phyloP scores from a whole-genome alignment of 2,797 vertebrate species.

The Sorex maritimensis region DNA sequence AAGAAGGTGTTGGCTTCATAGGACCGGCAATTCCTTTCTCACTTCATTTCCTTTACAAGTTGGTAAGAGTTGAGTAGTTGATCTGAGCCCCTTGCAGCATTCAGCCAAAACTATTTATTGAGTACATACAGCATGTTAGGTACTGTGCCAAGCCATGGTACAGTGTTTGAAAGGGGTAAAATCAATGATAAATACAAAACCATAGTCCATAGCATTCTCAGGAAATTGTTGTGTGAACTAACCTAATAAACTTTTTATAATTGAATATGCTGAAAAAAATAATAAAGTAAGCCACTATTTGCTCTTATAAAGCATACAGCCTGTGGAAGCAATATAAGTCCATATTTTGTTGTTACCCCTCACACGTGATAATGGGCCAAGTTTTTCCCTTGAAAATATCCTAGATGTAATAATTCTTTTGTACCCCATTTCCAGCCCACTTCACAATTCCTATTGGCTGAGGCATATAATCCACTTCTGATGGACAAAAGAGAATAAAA shows the following conservation, averaged over 20 bases:
- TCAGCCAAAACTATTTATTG: constrained; percentile 26
- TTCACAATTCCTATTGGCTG: background rate
- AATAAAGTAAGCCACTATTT: background rate
- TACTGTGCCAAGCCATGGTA: background rate
- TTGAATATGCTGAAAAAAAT: no score
- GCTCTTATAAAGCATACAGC: background rate
- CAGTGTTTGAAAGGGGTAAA: background rate
- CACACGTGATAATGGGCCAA: background rate
- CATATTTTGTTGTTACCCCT: background rate
- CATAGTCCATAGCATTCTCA: no score
- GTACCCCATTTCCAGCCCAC: background rate
- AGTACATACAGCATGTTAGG: constrained; percentile 15
- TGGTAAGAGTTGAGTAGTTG: constrained; percentile 48
- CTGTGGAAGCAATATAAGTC: background rate
- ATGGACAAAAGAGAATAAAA: background rate
- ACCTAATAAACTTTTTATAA: no score
- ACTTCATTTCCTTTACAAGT: constrained; percentile 68
- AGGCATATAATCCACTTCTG: constrained; percentile 5
- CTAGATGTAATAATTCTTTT: background rate
- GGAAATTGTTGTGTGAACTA: no score
- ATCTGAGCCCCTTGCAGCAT: background rate
- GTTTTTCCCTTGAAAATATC: background rate
- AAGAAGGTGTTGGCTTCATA: constrained; percentile 77
- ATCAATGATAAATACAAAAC: no score
- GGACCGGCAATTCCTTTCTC: constrained; percentile 74